phyloP scores from a whole-genome alignment of 2,888 invertebrate species.

The Sphaeridia pumilis region DNA sequence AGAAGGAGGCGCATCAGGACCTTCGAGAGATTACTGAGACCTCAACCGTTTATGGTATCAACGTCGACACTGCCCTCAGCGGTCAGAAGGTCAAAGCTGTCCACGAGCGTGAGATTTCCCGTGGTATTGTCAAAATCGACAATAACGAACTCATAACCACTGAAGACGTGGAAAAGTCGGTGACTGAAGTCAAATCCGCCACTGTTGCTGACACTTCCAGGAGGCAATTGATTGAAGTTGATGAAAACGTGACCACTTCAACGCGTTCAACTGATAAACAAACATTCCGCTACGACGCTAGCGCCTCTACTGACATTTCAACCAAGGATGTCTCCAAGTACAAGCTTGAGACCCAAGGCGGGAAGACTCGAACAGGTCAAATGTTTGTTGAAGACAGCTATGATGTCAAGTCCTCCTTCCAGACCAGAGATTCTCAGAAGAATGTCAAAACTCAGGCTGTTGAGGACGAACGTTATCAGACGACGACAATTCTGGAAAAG shows the following conservation, averaged over 20 bases:
- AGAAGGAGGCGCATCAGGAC: conserved; percentile 27
- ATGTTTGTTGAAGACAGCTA: conserved; percentile 31
- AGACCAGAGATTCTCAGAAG: conserved; percentile 24
- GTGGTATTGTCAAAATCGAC: conserved; percentile 29
- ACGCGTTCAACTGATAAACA: conserved; percentile 29
- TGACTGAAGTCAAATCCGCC: conserved; percentile 31
- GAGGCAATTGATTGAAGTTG: conserved; percentile 24
- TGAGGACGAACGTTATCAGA: conserved; percentile 28
- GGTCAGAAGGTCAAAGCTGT: conserved; percentile 24
- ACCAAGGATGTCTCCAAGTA: conserved; percentile 8
- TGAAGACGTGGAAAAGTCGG: conserved; percentile 32
- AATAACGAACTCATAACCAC: conserved; percentile 29
- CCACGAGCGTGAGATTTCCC: conserved; percentile 32
- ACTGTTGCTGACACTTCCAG: conserved; percentile 9
- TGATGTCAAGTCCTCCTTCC: conserved; percentile 30
- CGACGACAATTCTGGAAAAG: conserved; percentile 33
- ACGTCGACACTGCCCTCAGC: conserved; percentile 25
- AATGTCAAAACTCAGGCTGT: conserved; percentile 27
- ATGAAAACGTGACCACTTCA: conserved; percentile 29
- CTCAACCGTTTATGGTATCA: conserved; percentile 28
- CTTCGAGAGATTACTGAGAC: conserved; percentile 21
- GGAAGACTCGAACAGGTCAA: conserved; percentile 24
- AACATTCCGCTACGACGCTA: conserved; percentile 25
- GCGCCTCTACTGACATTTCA: conserved; percentile 13
- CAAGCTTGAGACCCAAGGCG: not conserved